phyloP scores from a whole-genome alignment of 2,113 vertebrate species.

The Syngnathus typhle region DNA sequence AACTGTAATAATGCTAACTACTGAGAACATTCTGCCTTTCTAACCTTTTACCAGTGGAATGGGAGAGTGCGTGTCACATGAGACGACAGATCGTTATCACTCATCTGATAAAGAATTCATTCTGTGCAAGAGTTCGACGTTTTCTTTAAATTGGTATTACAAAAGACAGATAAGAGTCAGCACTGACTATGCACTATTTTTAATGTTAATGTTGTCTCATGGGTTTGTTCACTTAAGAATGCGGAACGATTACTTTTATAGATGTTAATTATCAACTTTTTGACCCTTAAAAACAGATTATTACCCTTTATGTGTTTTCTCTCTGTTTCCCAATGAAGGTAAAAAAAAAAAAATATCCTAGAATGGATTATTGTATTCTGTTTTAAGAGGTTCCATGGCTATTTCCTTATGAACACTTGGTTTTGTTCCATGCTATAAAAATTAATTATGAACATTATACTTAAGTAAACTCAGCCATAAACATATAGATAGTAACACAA shows the following conservation, averaged over 20 bases:
- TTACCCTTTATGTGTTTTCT: neutral
- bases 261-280: neutral
- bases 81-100: no score
- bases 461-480: neutral
- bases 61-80: no score
- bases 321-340: neutral
- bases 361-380: no score
- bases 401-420: neutral
- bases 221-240: neutral
- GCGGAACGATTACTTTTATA: neutral
- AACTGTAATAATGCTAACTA: neutral
- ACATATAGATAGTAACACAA: neutral
- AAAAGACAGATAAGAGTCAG: neutral
- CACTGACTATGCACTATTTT: neutral
- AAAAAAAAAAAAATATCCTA: no score
- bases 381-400: neutral
- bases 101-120: no score
- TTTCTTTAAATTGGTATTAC: neutral
- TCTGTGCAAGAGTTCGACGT: neutral
- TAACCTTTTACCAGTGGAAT: no score
- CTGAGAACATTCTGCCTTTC: neutral
- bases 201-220: neutral
- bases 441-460: neutral
- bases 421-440: neutral
- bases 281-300: neutral